phyloP scores from a whole-genome alignment of 1,140 invertebrate species.

The Samia ricini region DNA sequence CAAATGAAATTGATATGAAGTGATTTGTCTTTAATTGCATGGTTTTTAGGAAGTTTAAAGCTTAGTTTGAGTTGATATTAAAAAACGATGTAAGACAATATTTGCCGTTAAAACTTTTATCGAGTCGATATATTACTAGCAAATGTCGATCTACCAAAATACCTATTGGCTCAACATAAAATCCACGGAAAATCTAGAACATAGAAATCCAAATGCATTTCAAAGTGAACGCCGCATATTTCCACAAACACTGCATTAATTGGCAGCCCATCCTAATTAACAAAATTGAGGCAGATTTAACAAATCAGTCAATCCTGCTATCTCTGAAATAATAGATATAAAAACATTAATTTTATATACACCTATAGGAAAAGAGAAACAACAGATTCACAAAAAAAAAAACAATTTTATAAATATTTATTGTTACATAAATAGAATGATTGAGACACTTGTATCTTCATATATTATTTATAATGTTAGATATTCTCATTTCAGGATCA shows the following conservation, averaged over 20 bases:
- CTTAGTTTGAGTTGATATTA: no score
- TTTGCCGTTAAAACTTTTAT: no score
- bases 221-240: conserved; percentile 28
- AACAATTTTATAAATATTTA: conserved; percentile 31
- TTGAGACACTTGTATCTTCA: conserved; percentile 34
- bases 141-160: no score
- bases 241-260: conserved; percentile 11
- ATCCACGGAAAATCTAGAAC: neutral
- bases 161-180: no score
- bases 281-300: conserved; percentile 49
- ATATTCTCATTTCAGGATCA: conserved; percentile 43
- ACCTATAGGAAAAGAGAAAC: conserved; percentile 33
- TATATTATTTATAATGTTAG: conserved; percentile 27
- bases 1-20: no score
- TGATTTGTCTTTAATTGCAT: no score
- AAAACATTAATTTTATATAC: conserved; percentile 16
- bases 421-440: conserved; percentile 26
- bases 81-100: no score
- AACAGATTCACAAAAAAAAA: conserved; percentile 30
- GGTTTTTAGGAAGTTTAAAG: no score
- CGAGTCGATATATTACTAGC: no score
- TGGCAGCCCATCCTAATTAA: conserved; percentile 23
- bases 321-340: conserved; percentile 15
- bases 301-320: conserved; percentile 49
- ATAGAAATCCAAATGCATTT: neutral